phyloP scores from a whole-genome alignment of 2,888 invertebrate genomes.

The Reticulitermes lucifugus region DNA sequence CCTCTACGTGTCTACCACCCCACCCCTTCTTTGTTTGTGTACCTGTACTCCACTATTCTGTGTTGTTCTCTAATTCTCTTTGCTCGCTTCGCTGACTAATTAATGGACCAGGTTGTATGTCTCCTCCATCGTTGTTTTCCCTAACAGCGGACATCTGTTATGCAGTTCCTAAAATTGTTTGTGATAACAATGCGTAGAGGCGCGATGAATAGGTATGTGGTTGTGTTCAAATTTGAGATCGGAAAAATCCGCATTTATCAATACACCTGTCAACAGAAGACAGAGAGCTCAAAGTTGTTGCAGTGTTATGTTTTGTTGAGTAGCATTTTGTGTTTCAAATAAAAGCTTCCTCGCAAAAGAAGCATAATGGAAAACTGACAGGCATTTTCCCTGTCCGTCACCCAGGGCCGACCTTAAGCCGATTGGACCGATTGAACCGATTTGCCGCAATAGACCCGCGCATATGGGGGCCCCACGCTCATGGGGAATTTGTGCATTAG shows the following conservation, averaged over 20 bases:
- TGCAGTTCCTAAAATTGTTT: neutral
- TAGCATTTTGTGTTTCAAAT: too few species aligned
- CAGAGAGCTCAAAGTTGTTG: neutral
- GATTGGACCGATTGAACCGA: too few species aligned
- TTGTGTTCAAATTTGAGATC: neutral
- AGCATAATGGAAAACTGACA: too few species aligned
- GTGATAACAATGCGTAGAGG: neutral
- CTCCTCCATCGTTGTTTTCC: neutral
- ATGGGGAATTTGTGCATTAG: too few species aligned
- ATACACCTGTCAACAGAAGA: neutral
- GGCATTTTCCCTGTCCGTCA: too few species aligned
- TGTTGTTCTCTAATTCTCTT: constrained; percentile 47
- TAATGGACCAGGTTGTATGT: constrained; percentile 44
- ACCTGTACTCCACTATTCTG: constrained; percentile 27
- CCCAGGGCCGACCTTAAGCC: too few species aligned
- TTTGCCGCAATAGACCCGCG: too few species aligned
- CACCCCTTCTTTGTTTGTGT: neutral
- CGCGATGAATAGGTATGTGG: neutral
- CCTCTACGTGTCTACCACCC: neutral
- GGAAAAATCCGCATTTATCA: neutral
- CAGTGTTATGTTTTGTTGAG: too few species aligned
- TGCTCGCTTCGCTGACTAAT: constrained; percentile 46
- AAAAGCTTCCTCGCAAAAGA: too few species aligned
- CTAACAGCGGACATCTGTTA: constrained; percentile 17
- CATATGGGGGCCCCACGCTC: too few species aligned